phyloP scores from a whole-genome alignment of 2,888 invertebrate genomes.

The Arge pagana region DNA sequence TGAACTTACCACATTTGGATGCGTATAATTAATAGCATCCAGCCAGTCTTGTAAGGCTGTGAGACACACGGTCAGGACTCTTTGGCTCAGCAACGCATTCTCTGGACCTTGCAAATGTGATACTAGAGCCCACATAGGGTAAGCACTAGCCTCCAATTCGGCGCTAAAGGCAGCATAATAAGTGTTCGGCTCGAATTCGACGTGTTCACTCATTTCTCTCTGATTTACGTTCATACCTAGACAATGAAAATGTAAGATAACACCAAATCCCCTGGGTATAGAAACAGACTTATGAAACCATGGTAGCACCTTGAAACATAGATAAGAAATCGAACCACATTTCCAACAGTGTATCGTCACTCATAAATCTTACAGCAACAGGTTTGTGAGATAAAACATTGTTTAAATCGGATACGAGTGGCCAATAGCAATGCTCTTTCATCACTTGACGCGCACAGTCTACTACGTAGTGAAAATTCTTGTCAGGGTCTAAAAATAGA shows the following conservation, averaged over 20 bases:
- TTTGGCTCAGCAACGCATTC: conserved; percentile 75
- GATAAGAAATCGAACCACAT: conserved; percentile 96
- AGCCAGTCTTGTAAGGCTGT: conserved; percentile 86
- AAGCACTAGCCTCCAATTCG: conserved; percentile 94
- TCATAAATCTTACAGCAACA: conserved; percentile 87
- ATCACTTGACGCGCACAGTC: conserved; percentile 90
- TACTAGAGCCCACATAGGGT: conserved; percentile 97
- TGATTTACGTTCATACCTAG: conserved; percentile 96
- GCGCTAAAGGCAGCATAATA: conserved; percentile 98
- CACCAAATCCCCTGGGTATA: conserved; percentile 2
- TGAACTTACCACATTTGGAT: conserved; percentile 68
- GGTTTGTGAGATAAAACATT: conserved; percentile 93
- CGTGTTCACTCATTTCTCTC: conserved; percentile 86
- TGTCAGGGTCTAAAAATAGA: conserved; percentile 66
- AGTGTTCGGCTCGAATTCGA: conserved; percentile 95
- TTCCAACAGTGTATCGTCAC: conserved; percentile 84
- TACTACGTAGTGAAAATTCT: conserved; percentile 88
- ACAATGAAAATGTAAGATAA: conserved; percentile 22
- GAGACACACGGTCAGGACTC: conserved; percentile 77
- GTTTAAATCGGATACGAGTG: conserved; percentile 93
- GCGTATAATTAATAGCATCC: conserved; percentile 77
- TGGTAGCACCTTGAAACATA: conserved; percentile 85
- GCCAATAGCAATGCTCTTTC: conserved; percentile 99
- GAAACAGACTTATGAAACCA: not conserved
- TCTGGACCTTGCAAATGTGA: conserved; percentile 79